A percentile compares a stretch with the other conserved stretches of the same genome.
phyloP scores from a whole-genome alignment of 2,888 invertebrate species.

The Apotomis capreana region DNA sequence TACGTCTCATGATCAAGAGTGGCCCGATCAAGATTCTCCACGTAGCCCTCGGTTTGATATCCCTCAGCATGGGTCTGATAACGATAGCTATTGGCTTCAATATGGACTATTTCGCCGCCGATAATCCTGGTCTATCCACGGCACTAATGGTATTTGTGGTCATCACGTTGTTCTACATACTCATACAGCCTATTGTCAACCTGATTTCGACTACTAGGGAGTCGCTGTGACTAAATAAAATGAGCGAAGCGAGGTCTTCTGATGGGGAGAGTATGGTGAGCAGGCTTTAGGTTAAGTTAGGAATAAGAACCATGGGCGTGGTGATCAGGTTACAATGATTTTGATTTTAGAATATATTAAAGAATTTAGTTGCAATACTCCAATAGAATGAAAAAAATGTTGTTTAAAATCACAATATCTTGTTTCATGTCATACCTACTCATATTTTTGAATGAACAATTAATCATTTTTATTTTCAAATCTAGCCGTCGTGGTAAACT shows the following conservation, averaged over 20 bases:
- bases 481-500: too few species aligned
- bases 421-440: too few species aligned
- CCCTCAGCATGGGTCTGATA: slow-evolving; percentile 79
- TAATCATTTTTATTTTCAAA: too few species aligned
- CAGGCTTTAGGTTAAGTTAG: slow-evolving; percentile 33
- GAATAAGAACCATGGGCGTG: neutral
- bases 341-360: too few species aligned
- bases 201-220: slow-evolving; percentile 66
- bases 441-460: too few species aligned
- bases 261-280: slow-evolving; percentile 67
- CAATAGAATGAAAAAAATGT: too few species aligned
- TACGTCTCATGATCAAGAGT: slow-evolving; percentile 75
- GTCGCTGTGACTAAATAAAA: slow-evolving; percentile 64
- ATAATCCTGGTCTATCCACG: slow-evolving; percentile 62
- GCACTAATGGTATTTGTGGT: slow-evolving; percentile 69
- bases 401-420: too few species aligned
- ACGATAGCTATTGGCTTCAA: slow-evolving; percentile 74
- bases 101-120: slow-evolving; percentile 64
- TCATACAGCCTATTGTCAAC: slow-evolving; percentile 70
- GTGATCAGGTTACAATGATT: neutral
- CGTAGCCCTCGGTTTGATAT: slow-evolving; percentile 77
- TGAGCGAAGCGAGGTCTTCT: slow-evolving; percentile 51
- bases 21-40: slow-evolving; percentile 79
- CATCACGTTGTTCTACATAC: slow-evolving; percentile 62
- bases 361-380: too few species aligned